These are phyloP conservation scores for Crypturellus undulatus DNA, from an alignment of 2,113 vertebrate species.

Conservation along the genomic window DNA sequence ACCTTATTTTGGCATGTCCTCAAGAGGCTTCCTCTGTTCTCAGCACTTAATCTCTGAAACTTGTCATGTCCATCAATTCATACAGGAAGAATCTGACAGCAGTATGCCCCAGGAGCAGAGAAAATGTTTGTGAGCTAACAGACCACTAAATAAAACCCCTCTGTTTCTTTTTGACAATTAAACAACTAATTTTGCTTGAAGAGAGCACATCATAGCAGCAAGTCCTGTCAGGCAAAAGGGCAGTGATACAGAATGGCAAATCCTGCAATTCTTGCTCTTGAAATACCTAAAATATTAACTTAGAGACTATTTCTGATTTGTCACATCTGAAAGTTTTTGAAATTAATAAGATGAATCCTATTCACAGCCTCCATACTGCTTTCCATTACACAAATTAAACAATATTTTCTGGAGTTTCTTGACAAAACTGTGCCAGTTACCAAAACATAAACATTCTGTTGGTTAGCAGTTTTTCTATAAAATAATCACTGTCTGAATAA, in stretches of 20 bases:
- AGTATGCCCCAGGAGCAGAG: not conserved
- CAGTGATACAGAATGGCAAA: not conserved
- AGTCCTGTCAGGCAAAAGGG: not conserved
- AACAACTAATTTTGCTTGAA: not conserved
- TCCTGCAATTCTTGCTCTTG: not conserved
- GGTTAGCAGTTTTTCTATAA: not conserved
- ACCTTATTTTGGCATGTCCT: slow-evolving; percentile 42
- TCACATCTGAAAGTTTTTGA: not conserved
- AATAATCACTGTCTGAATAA: not conserved
- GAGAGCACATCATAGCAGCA: not conserved
- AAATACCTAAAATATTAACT: not conserved
- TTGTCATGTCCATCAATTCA: slow-evolving; percentile 68
- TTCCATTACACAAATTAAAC: not conserved
- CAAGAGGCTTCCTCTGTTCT: slow-evolving; percentile 63
- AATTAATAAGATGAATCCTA: not conserved
- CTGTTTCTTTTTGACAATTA: not conserved
- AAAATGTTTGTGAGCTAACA: not conserved
- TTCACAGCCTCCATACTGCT: not conserved
- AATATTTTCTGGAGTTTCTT: not conserved
- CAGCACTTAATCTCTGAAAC: slow-evolving; percentile 74
- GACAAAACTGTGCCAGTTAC: not conserved
- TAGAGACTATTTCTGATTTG: not conserved
- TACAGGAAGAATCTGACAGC: not conserved
- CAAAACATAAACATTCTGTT: not conserved
- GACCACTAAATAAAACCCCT: not conserved